Evolutionary conservation across 2,113 vertebrate species (phyloP).

Genomic region (Drymodes brunneopygia): DNA sequence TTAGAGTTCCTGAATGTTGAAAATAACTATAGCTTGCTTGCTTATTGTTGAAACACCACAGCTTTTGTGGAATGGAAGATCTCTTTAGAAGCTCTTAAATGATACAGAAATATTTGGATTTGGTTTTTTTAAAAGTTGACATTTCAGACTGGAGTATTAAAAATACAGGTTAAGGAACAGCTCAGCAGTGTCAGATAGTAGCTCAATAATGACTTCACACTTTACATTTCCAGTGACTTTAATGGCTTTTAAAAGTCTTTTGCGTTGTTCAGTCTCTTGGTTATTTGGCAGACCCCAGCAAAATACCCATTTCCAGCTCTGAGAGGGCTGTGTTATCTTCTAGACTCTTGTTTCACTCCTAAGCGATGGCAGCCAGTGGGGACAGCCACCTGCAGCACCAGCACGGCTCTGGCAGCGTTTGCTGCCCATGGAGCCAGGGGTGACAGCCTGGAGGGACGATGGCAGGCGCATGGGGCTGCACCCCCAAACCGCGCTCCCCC

Average conservation of each 20-base stretch:
- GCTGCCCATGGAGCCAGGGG: background rate
- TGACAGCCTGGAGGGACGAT: accelerated
- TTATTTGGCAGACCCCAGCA: background rate
- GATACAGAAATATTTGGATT: accelerated
- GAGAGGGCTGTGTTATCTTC: background rate
- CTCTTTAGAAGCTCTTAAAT: background rate
- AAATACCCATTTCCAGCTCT: background rate
- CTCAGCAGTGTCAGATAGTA: background rate
- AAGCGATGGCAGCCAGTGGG: background rate
- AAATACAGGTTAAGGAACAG: background rate
- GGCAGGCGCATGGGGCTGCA: accelerated
- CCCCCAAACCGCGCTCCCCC: background rate
- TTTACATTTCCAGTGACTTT: background rate
- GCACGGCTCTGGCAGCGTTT: accelerated
- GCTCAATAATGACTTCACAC: background rate
- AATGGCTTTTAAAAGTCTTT: background rate
- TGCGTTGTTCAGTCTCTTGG: background rate
- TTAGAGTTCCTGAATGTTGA: background rate
- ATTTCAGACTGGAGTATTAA: background rate
- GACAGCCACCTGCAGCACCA: accelerated
- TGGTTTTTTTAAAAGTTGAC: background rate
- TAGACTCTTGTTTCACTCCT: background rate
- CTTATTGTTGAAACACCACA: background rate
- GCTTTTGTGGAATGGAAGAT: background rate
- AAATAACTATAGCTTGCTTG: background rate